These are phyloP conservation scores for Drosophila sucinea DNA, from an alignment of 1,140 invertebrate species.

Conservation along the genomic window DNA sequence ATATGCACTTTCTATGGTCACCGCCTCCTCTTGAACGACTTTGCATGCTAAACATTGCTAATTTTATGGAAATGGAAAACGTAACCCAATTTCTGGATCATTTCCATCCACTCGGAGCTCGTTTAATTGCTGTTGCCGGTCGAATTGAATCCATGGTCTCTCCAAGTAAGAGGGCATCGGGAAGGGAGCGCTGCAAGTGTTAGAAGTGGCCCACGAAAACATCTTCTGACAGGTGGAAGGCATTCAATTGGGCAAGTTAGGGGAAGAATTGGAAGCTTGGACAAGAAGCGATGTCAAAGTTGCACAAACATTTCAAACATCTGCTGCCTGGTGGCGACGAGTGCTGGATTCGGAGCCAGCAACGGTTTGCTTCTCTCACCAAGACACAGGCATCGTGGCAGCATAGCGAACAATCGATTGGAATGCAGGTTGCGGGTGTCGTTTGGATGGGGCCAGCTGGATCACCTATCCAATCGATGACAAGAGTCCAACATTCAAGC, in stretches of 20 bases:
- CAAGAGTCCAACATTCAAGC: conserved; percentile 4
- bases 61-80: conserved; percentile 58
- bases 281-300: conserved; percentile 59
- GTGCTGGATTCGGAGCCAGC: conserved; percentile 36
- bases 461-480: conserved; percentile 5
- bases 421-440: conserved; percentile 69
- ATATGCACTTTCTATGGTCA: conserved; percentile 65
- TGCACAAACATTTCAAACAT: conserved; percentile 73
- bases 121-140: background rate
- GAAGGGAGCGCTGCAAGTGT: conserved; percentile 13
- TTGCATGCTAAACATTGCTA: conserved; percentile 32
- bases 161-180: conserved; percentile 27
- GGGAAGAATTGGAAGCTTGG: conserved; percentile 5
- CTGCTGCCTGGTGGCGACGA: conserved; percentile 55
- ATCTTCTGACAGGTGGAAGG: conserved; percentile 64
- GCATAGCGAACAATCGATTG: conserved; percentile 74
- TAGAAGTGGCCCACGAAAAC: conserved; percentile 27
- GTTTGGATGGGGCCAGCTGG: conserved; percentile 26
- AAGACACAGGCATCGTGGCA: conserved; percentile 48
- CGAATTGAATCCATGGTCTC: conserved; percentile 1
- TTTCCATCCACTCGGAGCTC: conserved; percentile 1
- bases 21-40: conserved; percentile 18
- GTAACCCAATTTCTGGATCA: conserved; percentile 56
- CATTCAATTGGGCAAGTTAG: conserved; percentile 52
- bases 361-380: conserved; percentile 76